Base-by-base conservation (phyloP, 2,113 vertebrate species). In the Carassius gibelio region DNA sequence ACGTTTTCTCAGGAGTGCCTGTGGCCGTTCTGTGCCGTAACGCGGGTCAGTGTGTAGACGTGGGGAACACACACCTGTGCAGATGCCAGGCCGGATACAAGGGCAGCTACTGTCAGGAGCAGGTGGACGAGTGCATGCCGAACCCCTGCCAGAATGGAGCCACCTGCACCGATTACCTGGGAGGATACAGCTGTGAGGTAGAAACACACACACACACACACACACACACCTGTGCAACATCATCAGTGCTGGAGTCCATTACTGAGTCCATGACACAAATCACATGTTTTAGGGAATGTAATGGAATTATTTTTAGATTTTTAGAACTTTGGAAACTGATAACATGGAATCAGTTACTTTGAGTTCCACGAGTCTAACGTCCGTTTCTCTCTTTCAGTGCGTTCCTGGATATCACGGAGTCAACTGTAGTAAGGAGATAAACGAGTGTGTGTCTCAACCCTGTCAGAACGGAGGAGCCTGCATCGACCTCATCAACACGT, bases 401-500 rank as follows among this genome's bases (percentile, higher is more conserved):
- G 94, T 97, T 87, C 96, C 97, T 3, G 98, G 98, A 88, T 99
- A 96, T 91, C 95, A 97, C 1, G 98, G 98, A 66, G 92, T 95
- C 87, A 99, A 99, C 94, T 99, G 98, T 91, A 98, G 97, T 0
- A 95, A 96, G 88, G 97, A 99, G 92, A 97, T 97, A 93, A 97
- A 99, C 75, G 98, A 99, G 88, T 99, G 98, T 82, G 93, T 96
- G 85, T 99, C 98, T 38, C 96, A 96, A 86, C 98, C 98, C 0
- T 99, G 98, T 92, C 96, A 97, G 92, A 96, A 99, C 0, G 96
- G 98, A 87, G 98, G 98, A 88, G 98, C 97, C 88, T 99, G 98
- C 93, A 97, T 99, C 38, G 97, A 99, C 94, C 96, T 99, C 89
- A 95, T 96, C 95, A 97, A 99, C 94, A 96, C 96, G 91, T 99